A percentile compares a stretch with the other conserved stretches of the same genome.
Conservation (phyloP, 2,797 vertebrate genomes). For the Poecile montanus region DNA sequence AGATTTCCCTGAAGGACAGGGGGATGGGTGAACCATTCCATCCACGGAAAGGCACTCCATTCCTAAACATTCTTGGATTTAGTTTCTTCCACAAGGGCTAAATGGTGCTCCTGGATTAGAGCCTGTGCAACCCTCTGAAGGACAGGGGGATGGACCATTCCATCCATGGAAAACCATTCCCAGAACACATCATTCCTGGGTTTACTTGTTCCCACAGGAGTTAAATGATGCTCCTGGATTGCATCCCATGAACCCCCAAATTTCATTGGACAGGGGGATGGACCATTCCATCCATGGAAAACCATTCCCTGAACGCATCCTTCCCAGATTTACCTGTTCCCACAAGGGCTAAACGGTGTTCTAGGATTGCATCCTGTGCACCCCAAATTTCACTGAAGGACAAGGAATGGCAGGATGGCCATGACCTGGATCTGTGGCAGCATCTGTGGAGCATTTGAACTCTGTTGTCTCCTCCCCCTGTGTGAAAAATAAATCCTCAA, state of each 20-base stretch:
- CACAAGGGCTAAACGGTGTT: fast-evolving
- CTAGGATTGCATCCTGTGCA: not conserved
- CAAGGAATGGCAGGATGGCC: not conserved
- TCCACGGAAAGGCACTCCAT: not conserved
- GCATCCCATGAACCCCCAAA: not conserved
- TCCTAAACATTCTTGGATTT: too few relatives aligned
- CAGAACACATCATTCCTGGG: not conserved
- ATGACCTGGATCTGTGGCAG: not conserved
- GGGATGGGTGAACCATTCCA: not conserved
- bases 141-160: not conserved
- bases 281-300: not conserved
- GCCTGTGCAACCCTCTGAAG: not conserved
- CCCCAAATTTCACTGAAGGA: not conserved
- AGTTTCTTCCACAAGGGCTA: not conserved
- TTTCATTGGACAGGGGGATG: too few relatives aligned
- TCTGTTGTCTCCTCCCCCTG: fast-evolving
- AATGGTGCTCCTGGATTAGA: not conserved
- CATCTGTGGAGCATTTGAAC: not conserved
- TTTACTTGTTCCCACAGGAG: too few relatives aligned
- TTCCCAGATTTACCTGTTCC: not conserved
- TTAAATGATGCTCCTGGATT: too few relatives aligned
- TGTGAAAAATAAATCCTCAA: not conserved
- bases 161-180: too few relatives aligned
- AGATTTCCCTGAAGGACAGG: not conserved
- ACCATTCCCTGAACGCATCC: not conserved